Evolutionary conservation across 2,797 vertebrate genomes (phyloP), one percentile per base, ranked within the genome.

Genomic region (Anguilla anguilla): DNA sequence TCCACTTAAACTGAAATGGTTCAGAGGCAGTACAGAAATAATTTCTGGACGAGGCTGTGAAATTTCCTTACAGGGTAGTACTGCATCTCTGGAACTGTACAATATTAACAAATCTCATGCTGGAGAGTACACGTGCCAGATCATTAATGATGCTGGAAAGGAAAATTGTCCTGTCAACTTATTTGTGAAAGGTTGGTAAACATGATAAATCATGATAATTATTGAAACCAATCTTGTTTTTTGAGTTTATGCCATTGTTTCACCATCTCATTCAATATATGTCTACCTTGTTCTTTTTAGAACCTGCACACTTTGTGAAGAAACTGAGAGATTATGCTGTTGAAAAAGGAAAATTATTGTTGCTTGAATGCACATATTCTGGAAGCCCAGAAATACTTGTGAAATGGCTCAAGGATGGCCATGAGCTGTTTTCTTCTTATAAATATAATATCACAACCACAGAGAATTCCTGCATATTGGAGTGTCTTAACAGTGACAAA

Each of bases 1-100:
- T 55, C 99, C 99, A 72, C 97, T 99, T 91, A 98, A 96, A 87
- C 95, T 99, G 13, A 97, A 98, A 94, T 99, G 99, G 98, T 99
- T 99, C 96, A 97, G 95, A 95, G 99, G 98, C 89, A 94, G 97
- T 84, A 97, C 96, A 91, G 98, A 99, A 93, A 95, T 99, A 13
- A 86, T 96, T 46, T 89, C 96, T 84, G 97, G 97, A 88, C 95
- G 91, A 57, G 94, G 88, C 88, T 99, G 97, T 90, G 93, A 93
- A 85, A 97, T 99, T 91, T 96, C 95, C 88, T 94, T 99, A 88
- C 97, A 96, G 93, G 97, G 98, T 46, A 97, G 97, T 0, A 85
- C 94, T 90, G 97, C 96, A n/a, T 92, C 96, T 46, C 91, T 99
- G 93, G 97, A 98, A 91, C 95, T 99, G 86, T 96, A 95, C 91